These are phyloP conservation scores for Actias luna DNA, from an alignment of 2,888 invertebrate genomes.

Conservation along the genomic window DNA sequence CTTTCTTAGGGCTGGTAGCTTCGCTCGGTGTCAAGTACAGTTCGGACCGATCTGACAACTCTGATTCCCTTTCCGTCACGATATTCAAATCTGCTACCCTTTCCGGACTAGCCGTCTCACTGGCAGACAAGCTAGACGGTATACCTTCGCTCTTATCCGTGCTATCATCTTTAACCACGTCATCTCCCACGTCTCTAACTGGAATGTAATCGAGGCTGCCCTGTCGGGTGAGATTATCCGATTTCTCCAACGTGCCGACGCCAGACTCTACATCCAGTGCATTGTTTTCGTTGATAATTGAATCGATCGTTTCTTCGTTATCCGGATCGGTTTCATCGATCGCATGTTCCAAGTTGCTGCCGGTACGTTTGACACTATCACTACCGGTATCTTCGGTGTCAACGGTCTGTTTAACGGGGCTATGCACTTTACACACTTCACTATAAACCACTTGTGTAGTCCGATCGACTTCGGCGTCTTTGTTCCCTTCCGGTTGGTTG, in stretches of 20 bases:
- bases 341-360: conserved; percentile 56
- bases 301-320: conserved; percentile 47
- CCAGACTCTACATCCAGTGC: conserved; percentile 68
- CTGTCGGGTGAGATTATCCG: conserved; percentile 64
- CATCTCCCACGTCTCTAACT: conserved; percentile 74
- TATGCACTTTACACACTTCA: conserved; percentile 84
- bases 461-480: conserved; percentile 43
- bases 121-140: conserved; percentile 73
- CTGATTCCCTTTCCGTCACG: conserved; percentile 79
- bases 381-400: conserved; percentile 58
- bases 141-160: conserved; percentile 77
- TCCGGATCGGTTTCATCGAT: conserved; percentile 49
- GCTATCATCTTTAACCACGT: conserved; percentile 63
- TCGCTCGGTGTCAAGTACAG: conserved; percentile 86
- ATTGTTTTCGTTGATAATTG: conserved; percentile 60
- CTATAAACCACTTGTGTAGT: conserved; percentile 78
- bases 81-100: conserved; percentile 65
- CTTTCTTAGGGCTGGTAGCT: conserved; percentile 76
- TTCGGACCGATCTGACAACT: conserved; percentile 86
- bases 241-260: conserved; percentile 62
- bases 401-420: conserved; percentile 63
- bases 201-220: conserved; percentile 77
- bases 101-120: conserved; percentile 75
- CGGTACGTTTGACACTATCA: conserved; percentile 59
- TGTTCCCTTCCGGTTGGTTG: conserved; percentile 30